Base-by-base conservation (phyloP, 2,888 invertebrate genomes). In the Drosophila atroscutellata region DNA sequence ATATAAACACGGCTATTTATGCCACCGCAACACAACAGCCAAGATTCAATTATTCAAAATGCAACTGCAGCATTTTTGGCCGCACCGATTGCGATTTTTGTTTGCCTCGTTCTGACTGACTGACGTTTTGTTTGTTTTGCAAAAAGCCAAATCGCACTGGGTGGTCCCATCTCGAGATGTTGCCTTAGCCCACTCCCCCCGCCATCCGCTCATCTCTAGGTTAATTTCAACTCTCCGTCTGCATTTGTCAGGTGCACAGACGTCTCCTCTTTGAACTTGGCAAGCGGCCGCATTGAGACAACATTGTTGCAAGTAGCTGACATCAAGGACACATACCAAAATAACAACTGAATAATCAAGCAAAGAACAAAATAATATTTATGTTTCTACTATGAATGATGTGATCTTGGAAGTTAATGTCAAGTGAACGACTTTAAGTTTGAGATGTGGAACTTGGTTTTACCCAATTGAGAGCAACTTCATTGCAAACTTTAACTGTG, bases 91-190 rank as follows among this genome's bases (percentile, higher is more conserved):
- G 37, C 39, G 42, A 36, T 28, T 63, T 52, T 59, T 34, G 59
- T 60, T 73, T 54, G 68, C 56, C 63, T 49, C n/a, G 68, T 70
- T 67, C 76, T 81, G 81, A 88, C 77, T 83, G 90, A 88, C 76
- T 88, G 86, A 89, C 89, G 89, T 77, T 81, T 72, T 86, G 90
- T 86, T 86, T 86, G 89, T 88, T 86, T 90, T 90, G 90, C 90
- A 86, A 88, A 86, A 88, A 86, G 86, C 89, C 83, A 88, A 83
- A 70, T 42, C 90, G 15, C 81, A 5, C 55, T 80, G 86, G 86
- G 86, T 88, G 86, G 86, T 81, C 86, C 28, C 62, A 11, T 30
- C 37, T 28, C 47, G 39, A 39, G 47, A 36, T 62, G 66, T 37
- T 60, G 57, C 65, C 34, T 37, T 39, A 26, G 24, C 47, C 32